A percentile compares a stretch with the other conserved stretches of the same genome.
These are phyloP conservation scores for Megathymus violae DNA, from an alignment of 1,140 invertebrate genomes.

Conservation along the genomic window DNA sequence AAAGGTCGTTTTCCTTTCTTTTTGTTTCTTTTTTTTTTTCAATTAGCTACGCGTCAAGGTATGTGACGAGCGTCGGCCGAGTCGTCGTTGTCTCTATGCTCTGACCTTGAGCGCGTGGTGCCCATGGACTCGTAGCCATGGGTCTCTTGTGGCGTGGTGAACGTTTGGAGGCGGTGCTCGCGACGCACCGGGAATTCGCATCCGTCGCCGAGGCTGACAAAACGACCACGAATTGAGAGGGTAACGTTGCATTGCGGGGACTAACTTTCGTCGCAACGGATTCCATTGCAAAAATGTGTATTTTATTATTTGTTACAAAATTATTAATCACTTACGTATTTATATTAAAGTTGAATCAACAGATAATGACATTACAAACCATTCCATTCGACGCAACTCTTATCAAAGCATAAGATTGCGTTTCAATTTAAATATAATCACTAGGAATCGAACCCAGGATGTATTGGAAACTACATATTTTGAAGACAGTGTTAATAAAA, in stretches of 20 bases:
- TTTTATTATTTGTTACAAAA: too few relatives aligned
- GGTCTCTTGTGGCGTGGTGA: constrained; percentile 76
- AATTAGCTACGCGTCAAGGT: constrained; percentile 61
- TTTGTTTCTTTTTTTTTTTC: constrained; percentile 10
- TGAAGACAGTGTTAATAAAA: too few relatives aligned
- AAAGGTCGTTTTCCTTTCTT: constrained; percentile 9
- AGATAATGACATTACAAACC: too few relatives aligned
- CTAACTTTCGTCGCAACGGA: constrained; percentile 22
- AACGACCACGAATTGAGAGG: constrained; percentile 44
- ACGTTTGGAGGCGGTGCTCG: constrained; percentile 86
- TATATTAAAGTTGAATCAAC: too few relatives aligned
- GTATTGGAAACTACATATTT: too few relatives aligned
- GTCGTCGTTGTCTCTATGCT: constrained; percentile 55
- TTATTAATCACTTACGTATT: too few relatives aligned
- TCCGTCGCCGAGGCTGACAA: constrained; percentile 93
- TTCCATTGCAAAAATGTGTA: too few relatives aligned
- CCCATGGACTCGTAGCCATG: constrained; percentile 95
- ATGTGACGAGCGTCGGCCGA: constrained; percentile 55
- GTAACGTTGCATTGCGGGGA: constrained; percentile 20
- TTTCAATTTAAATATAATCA: too few relatives aligned
- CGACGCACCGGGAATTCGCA: constrained; percentile 92
- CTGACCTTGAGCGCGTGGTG: constrained; percentile 93
- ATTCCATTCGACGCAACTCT: too few relatives aligned
- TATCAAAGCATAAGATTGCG: too few relatives aligned
- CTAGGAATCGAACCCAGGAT: too few relatives aligned